Evolutionary conservation across 1,140 invertebrate species (phyloP).

Genomic region (Liolophura sinensis): DNA sequence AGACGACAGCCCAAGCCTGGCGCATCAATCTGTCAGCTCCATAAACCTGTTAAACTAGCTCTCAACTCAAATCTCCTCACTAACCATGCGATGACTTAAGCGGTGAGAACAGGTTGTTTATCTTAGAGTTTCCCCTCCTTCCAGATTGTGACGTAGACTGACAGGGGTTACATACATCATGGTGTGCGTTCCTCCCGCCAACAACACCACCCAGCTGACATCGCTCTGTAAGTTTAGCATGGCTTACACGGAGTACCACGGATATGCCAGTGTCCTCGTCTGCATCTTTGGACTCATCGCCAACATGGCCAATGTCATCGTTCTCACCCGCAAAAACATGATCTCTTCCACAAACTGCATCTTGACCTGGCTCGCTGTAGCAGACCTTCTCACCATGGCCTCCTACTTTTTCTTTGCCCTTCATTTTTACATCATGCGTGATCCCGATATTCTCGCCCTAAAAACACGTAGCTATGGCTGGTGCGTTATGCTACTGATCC

Average conservation of each 20-base stretch:
- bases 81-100: no score
- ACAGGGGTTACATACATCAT: no score
- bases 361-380: constrained; percentile 80
- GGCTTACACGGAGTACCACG: constrained; percentile 65
- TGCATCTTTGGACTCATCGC: constrained; percentile 87
- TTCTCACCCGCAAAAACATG: constrained; percentile 85
- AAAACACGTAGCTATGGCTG: constrained; percentile 35
- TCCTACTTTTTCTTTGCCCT: constrained; percentile 83
- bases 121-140: no score
- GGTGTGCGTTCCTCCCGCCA: no score
- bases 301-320: constrained; percentile 87
- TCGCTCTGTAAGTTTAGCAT: constrained; percentile 22
- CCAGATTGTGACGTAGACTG: no score
- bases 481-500: constrained; percentile 46
- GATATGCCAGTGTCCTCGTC: constrained; percentile 72
- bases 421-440: constrained; percentile 62
- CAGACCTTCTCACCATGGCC: constrained; percentile 85
- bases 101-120: no score
- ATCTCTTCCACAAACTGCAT: constrained; percentile 82
- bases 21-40: no score
- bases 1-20: no score
- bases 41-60: no score
- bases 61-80: no score
- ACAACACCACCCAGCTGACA: no score
- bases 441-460: constrained; percentile 19